These are phyloP conservation scores for Calosoma granatense DNA, from an alignment of 1,140 invertebrate genomes.

Conservation along the genomic window DNA sequence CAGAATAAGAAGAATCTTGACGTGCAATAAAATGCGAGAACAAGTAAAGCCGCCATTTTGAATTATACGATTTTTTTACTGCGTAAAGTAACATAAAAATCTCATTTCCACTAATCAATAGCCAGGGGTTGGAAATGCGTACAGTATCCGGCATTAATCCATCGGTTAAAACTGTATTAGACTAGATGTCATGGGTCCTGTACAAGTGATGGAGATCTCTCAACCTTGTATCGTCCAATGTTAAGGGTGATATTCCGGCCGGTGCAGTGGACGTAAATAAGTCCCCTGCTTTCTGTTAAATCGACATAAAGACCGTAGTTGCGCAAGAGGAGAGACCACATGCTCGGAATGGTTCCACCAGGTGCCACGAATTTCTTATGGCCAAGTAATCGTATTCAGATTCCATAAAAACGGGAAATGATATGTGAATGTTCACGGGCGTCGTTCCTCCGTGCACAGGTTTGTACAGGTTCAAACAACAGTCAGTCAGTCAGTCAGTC, in stretches of 20 bases:
- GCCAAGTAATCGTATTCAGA: background rate
- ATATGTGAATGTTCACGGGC: background rate
- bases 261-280: background rate
- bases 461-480: background rate
- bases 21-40: slow-evolving; percentile 20
- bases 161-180: slow-evolving; percentile 22
- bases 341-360: background rate
- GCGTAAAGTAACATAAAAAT: slow-evolving; percentile 23
- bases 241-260: slow-evolving; percentile 16
- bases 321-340: background rate
- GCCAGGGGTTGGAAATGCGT: slow-evolving; percentile 15
- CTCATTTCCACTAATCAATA: slow-evolving; percentile 22
- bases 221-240: slow-evolving; percentile 14
- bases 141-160: slow-evolving; percentile 14
- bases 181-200: slow-evolving; percentile 5
- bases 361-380: background rate
- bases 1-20: too few species aligned
- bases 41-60: slow-evolving; percentile 22
- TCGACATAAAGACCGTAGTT: background rate
- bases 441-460: background rate
- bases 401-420: background rate
- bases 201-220: background rate
- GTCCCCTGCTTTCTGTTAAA: background rate
- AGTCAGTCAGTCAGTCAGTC: background rate
- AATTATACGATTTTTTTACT: slow-evolving; percentile 18